Percentiles rank a stretch among this genome's conserved stretches.
phyloP scores from a whole-genome alignment of 2,113 vertebrate species.

The Poecilia latipinna region DNA sequence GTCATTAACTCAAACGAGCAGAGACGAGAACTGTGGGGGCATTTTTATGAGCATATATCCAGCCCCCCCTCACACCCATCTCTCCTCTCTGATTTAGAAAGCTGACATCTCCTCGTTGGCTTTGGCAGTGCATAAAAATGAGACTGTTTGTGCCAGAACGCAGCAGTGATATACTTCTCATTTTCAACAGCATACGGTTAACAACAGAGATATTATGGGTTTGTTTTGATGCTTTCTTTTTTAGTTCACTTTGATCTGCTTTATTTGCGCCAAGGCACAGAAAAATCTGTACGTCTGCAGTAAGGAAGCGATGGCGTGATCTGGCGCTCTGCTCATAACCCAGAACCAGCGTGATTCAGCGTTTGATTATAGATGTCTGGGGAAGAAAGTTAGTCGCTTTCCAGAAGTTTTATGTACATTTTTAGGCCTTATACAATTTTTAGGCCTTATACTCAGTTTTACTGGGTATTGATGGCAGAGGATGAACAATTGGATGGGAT shows the following conservation, averaged over 20 bases:
- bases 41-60: slow-evolving; percentile 56
- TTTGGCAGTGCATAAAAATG: slow-evolving; percentile 61
- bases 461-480: neutral
- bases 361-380: neutral
- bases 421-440: neutral
- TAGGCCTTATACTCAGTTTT: neutral
- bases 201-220: slow-evolving; percentile 17
- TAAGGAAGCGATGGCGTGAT: slow-evolving; percentile 6
- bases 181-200: slow-evolving; percentile 8
- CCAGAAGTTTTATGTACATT: neutral
- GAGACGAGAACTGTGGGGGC: slow-evolving; percentile 51
- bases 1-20: slow-evolving; percentile 70
- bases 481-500: neutral
- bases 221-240: slow-evolving; percentile 19
- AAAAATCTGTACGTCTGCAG: slow-evolving; percentile 15
- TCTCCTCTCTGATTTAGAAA: slow-evolving; percentile 69
- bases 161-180: slow-evolving; percentile 7
- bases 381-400: neutral
- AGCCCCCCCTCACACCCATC: slow-evolving; percentile 24
- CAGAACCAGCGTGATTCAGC: slow-evolving; percentile 12
- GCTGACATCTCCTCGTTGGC: slow-evolving; percentile 59
- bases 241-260: slow-evolving; percentile 17
- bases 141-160: slow-evolving; percentile 44
- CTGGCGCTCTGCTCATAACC: slow-evolving; percentile 37
- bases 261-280: slow-evolving; percentile 49